Base-by-base conservation (phyloP, 2,113 vertebrate genomes). In the Cryptomyrus ogoouensis region DNA sequence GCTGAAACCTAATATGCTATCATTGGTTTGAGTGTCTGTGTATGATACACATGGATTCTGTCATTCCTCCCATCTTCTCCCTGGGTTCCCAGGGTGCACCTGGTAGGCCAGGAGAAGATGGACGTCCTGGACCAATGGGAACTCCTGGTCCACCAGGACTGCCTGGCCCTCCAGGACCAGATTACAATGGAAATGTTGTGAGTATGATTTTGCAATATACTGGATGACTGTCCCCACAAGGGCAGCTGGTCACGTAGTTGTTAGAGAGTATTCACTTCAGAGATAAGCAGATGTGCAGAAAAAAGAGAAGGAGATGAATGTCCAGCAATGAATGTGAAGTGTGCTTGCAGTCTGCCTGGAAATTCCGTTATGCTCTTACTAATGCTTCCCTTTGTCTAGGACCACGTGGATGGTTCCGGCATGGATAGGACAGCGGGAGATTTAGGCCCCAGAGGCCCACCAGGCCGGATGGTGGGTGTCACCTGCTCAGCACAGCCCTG, bases 51-150 rank as follows among this genome's bases (percentile, higher is more conserved):
- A 35, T 15, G 3, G 0, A 53, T 52, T 39, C 10, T 53, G 21
- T 39, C 27, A 12, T 80, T 74, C 49, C 50, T 53, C 86, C 44
- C 42, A 27, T 24, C 46, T 89, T 53, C 62, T 50, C 31, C 3
- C 93, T 98, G 97, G 97, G 97, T 83, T 91, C 87, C 92, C 94
- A 94, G 77, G 97, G 97, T 1, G 95, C 97, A 39, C 1, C 3
- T 0, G 97, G 98, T 2, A 3, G 89, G 1, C 90, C 96, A 0
- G 98, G 98, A 10, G 91, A 97, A 92, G 91, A 12, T 0, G 97
- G 98, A 21, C 94, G 96, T 80, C 97, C 97, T 0, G 98, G 98
- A 39, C 97, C 98, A 0, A 95, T 97, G 0, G 98, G 98, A 91
- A 97, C 98, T 0, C 94, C 92, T 1, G 98, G 98, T 46, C 96